phyloP scores from a whole-genome alignment of 2,113 vertebrate genomes.

The Oriolus oriolus region DNA sequence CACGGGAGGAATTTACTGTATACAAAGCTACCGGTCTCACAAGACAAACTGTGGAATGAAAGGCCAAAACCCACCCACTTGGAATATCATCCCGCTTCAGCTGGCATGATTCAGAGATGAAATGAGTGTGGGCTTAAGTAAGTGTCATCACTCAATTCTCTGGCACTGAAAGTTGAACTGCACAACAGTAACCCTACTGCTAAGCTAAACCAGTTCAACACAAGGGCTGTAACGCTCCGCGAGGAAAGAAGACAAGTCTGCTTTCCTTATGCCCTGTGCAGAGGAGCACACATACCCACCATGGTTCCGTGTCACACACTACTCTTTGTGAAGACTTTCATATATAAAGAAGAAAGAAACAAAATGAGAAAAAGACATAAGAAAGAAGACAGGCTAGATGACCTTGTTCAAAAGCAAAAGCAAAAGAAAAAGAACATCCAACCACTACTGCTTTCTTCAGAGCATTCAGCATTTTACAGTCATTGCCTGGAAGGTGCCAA shows the following conservation, averaged over 20 bases:
- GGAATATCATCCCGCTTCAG: neutral
- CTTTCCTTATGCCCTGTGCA: neutral
- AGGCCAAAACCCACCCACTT: neutral
- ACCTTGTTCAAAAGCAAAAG: neutral
- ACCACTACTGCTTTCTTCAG: neutral
- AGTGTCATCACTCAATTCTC: neutral
- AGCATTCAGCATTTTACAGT: neutral
- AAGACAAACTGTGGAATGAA: neutral
- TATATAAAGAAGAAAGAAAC: neutral
- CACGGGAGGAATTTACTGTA: neutral
- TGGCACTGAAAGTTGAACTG: neutral
- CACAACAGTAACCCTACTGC: neutral
- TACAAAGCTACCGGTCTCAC: neutral
- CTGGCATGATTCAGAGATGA: neutral
- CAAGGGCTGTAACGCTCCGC: rapidly evolving
- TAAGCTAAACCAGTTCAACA: neutral
- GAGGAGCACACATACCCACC: neutral
- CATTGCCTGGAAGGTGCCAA: neutral
- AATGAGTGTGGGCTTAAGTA: neutral
- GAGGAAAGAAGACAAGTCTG: neutral
- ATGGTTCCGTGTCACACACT: neutral
- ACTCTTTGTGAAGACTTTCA: neutral
- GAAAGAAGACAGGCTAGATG: neutral
- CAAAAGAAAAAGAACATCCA: neutral
- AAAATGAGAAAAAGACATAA: neutral